Evolutionary conservation across 1,140 invertebrate genomes (phyloP), one percentile per base, ranked within the genome.

Genomic region (Pteromalus puparum): DNA sequence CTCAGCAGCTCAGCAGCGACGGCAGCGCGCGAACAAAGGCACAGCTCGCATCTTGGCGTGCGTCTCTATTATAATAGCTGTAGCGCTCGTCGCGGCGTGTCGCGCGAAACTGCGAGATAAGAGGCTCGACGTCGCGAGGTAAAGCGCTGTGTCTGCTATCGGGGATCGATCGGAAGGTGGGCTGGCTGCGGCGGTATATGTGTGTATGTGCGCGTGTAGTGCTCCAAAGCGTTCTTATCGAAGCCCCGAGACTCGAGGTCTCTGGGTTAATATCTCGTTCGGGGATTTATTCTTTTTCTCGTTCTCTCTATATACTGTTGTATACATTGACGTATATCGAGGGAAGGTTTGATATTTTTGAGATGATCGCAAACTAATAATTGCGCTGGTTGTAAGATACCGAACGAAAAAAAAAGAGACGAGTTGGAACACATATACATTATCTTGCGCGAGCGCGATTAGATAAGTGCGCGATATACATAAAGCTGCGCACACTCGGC

Each of bases 101-200:
- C n/a, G 34, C 34, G 72, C 72, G 21, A 42, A 34, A 74, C 72
- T 74, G 72, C 6, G 12, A 74, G 72, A 74, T 74, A 74, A 74
- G 34, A 38, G 34, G 34, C 7, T 4, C 53, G 6, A n/a, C 53
- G 53, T n/a, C 34, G 34, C 72, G 72, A 26, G 18, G 34, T 70
- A 34, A 2, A 34, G 34, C 38, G 6, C 6, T 42, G 38, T 1
- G 30, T 30, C 18, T 42, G 15, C 34, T 74, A 74, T 21, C 34
- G 72, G 30, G 30, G 72, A 34, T 74, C 30, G 67, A 70, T 70
- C 53, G 53, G 21, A n/a, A 61, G 18, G 21, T 61, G 18, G 3
- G 18, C 30, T 34, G n/a, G n/a, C n/a, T n/a, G n/a, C n/a, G 2
- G 5, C 26, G n/a, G n/a, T 3, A 26, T 2, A 7, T 13, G 24